A percentile compares a stretch with the other conserved stretches of the same genome.
Evolutionary conservation across 1,140 invertebrate genomes (phyloP).

Genomic region (Apis laboriosa): DNA sequence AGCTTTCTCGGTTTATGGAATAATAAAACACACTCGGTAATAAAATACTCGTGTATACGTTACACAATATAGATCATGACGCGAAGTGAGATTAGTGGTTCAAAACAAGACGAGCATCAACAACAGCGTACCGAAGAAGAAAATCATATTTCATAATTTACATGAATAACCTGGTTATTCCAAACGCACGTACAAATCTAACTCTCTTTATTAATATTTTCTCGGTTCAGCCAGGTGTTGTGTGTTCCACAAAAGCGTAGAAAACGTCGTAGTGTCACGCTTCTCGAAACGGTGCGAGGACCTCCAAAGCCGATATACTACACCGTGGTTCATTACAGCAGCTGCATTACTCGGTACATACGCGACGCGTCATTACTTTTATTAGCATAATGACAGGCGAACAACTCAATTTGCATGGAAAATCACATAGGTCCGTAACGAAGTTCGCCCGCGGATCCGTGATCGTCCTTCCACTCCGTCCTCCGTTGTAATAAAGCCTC

Average conservation of each 20-base stretch:
- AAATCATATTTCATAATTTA: no score
- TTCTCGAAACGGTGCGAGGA: slow-evolving; percentile 43
- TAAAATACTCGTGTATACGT: no score
- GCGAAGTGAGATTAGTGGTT: no score
- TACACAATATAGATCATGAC: no score
- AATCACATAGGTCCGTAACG: slow-evolving; percentile 69
- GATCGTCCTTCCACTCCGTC: slow-evolving; percentile 34
- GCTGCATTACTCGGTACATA: slow-evolving; percentile 63
- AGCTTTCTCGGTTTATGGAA: no score
- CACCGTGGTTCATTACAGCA: slow-evolving; percentile 63
- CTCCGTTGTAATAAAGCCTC: slow-evolving; percentile 25
- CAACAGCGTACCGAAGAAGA: no score
- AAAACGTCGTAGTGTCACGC: slow-evolving; percentile 50
- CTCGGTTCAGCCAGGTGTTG: slow-evolving; percentile 43
- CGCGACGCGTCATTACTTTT: slow-evolving; percentile 72
- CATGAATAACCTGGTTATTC: no score
- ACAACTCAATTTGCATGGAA: slow-evolving; percentile 77
- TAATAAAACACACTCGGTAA: no score
- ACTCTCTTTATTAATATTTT: slow-evolving; percentile 8
- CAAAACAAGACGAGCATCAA: no score
- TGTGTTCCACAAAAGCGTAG: slow-evolving; percentile 2
- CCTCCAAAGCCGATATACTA: slow-evolving; percentile 46
- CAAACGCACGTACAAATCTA: no score
- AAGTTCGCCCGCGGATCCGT: slow-evolving; percentile 62
- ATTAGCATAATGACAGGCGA: slow-evolving; percentile 76